Evolutionary conservation across 1,140 invertebrate species (phyloP).

Genomic region (Nephila pilipes): DNA sequence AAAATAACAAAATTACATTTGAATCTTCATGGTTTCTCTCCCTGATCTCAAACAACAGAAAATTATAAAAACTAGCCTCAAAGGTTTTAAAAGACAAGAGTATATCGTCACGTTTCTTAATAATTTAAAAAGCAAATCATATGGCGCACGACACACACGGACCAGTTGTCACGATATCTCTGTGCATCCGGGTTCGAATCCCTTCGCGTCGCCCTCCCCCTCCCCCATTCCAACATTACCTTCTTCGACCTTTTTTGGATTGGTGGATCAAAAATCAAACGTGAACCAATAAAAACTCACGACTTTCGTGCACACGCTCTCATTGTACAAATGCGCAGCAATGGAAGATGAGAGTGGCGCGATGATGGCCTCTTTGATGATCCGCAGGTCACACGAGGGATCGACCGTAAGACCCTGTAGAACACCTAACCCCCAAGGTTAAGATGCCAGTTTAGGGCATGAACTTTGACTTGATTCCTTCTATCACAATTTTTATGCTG

Average conservation of each 20-base stretch:
- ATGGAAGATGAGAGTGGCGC: not conserved
- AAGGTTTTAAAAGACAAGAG: not conserved
- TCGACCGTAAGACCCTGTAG: not conserved
- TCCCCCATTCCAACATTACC: not conserved
- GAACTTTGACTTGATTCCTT: slow-evolving; percentile 54
- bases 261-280: slow-evolving; percentile 33
- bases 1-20: too few species aligned
- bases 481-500: slow-evolving; percentile 57
- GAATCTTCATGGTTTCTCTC: not conserved
- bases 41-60: not conserved
- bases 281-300: slow-evolving; percentile 55
- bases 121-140: slow-evolving; percentile 60
- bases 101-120: slow-evolving; percentile 45
- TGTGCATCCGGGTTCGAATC: slow-evolving; percentile 67
- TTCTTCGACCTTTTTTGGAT: slow-evolving; percentile 46
- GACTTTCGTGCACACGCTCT: slow-evolving; percentile 65
- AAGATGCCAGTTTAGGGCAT: slow-evolving; percentile 11
- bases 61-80: slow-evolving; percentile 6
- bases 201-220: not conserved
- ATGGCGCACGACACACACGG: slow-evolving; percentile 54
- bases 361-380: slow-evolving; percentile 40
- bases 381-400: slow-evolving; percentile 6
- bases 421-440: slow-evolving; percentile 47
- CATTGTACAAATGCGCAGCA: slow-evolving; percentile 8
- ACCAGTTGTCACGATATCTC: slow-evolving; percentile 58